These are phyloP conservation scores for Zaprionus inermis DNA, from an alignment of 1,140 invertebrate genomes.

Conservation along the genomic window DNA sequence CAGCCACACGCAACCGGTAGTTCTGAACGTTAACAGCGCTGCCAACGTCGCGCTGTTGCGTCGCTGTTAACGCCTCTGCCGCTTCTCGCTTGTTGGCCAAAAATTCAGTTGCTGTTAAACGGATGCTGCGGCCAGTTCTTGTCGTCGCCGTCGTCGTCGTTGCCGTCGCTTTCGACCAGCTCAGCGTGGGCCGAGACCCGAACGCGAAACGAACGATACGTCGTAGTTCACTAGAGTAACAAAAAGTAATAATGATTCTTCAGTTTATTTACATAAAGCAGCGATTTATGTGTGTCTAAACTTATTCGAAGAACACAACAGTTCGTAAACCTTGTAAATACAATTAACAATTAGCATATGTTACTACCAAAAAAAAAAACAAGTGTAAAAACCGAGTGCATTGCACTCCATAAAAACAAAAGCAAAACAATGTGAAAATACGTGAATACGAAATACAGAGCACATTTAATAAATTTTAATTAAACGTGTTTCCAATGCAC, in stretches of 20 bases:
- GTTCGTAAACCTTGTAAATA: constrained; percentile 27
- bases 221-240: neutral
- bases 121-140: constrained; percentile 75
- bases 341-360: constrained; percentile 20
- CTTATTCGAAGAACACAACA: neutral
- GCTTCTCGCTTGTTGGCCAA: constrained; percentile 53
- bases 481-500: constrained; percentile 78
- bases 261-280: constrained; percentile 1
- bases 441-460: constrained; percentile 29
- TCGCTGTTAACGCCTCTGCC: constrained; percentile 58
- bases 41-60: constrained; percentile 54
- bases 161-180: constrained; percentile 43
- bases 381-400: constrained; percentile 19
- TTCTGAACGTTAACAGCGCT: constrained; percentile 41
- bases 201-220: constrained; percentile 9
- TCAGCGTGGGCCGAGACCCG: constrained; percentile 25
- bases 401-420: constrained; percentile 22
- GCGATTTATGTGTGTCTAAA: constrained; percentile 3
- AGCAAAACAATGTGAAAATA: constrained; percentile 19
- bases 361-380: constrained; percentile 38
- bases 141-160: constrained; percentile 43
- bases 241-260: constrained; percentile 7
- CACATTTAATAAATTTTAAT: constrained; percentile 74
- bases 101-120: constrained; percentile 65
- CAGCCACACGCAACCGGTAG: constrained; percentile 73